Conservation (phyloP, 2,797 vertebrate genomes). For the Pipistrellus pipistrellus region DNA sequence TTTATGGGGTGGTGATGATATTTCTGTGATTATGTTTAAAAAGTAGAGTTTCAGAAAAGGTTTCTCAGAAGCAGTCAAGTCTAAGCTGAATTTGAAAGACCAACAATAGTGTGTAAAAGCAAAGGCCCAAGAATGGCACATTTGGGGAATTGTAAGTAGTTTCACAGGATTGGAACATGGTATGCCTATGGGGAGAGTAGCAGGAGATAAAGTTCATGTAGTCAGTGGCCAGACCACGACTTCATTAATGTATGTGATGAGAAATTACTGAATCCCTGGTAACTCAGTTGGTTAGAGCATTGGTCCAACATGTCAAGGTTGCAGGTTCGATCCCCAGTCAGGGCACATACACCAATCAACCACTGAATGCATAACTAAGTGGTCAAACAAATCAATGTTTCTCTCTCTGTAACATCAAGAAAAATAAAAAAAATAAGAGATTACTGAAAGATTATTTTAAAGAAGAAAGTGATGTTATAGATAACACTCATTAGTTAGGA, state of each 20-base stretch:
- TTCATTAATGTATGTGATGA: neutral
- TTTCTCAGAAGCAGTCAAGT: constrained; percentile 18
- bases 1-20: neutral
- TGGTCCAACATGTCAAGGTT: neutral
- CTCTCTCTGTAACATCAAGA: neutral
- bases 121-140: neutral
- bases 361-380: neutral
- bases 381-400: neutral
- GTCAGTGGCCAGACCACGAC: neutral
- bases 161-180: neutral
- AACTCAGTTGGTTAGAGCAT: neutral
- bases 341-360: neutral
- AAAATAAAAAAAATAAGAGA: neutral
- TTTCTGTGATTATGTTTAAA: neutral
- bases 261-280: neutral
- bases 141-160: neutral
- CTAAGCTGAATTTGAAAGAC: constrained; percentile 28
- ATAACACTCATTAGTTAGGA: neutral
- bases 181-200: neutral
- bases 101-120: neutral
- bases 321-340: neutral
- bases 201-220: neutral
- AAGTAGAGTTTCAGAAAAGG: neutral
- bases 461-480: neutral
- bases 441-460: neutral